A percentile compares a stretch with the other conserved stretches of the same genome.
These are phyloP conservation scores for Oscheius onirici DNA, from an alignment of 2,888 invertebrate species.

Conservation along the genomic window DNA sequence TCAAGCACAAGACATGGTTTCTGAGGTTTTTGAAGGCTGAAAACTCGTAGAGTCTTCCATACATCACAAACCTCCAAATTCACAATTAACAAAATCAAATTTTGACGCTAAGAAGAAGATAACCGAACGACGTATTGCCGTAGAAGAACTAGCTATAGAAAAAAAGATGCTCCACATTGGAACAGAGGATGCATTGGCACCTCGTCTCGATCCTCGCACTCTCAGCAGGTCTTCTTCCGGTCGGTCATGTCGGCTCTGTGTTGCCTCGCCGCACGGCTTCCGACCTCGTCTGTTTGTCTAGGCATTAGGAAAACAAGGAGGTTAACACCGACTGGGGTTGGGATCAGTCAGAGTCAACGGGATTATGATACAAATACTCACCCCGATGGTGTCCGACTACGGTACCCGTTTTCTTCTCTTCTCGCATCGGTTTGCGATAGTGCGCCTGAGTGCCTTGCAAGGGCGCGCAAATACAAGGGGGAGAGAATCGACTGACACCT, in stretches of 20 bases:
- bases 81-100: no score
- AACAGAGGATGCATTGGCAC: no score
- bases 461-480: slow-evolving; percentile 27
- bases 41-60: no score
- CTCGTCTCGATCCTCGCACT: background rate
- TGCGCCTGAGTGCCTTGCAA: slow-evolving; percentile 24
- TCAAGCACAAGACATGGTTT: no score
- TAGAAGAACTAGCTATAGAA: no score
- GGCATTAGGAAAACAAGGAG: slow-evolving; percentile 36
- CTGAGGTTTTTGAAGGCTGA: no score
- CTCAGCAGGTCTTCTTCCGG: slow-evolving; percentile 18
- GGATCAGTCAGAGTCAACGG: slow-evolving; percentile 10
- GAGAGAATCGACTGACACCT: slow-evolving; percentile 32
- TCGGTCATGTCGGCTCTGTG: slow-evolving; percentile 1
- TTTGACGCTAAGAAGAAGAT: no score
- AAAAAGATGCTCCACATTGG: no score
- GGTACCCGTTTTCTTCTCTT: background rate
- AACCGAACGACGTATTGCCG: no score
- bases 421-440: slow-evolving; percentile 14
- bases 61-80: no score
- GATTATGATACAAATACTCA: slow-evolving; percentile 30
- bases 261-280: slow-evolving; percentile 33
- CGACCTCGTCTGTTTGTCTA: slow-evolving; percentile 31
- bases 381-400: background rate
- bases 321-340: slow-evolving; percentile 18